phyloP scores from a whole-genome alignment of 2,888 invertebrate genomes.

The Drosophila putrida region DNA sequence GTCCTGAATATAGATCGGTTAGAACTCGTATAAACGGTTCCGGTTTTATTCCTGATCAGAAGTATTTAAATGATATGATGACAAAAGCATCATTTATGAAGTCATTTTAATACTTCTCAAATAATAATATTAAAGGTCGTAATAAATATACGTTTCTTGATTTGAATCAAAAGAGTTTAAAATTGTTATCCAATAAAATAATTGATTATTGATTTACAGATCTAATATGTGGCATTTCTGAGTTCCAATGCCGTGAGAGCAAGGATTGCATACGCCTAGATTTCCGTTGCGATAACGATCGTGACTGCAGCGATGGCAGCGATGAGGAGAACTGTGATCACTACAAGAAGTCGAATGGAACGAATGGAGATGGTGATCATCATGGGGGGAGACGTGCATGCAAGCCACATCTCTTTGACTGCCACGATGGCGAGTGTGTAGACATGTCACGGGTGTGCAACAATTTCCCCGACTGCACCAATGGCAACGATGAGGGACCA shows the following conservation, averaged over 20 bases:
- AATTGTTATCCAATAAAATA: no score
- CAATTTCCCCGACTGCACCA: constrained; percentile 88
- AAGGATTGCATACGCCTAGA: constrained; percentile 87
- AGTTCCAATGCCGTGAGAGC: constrained; percentile 89
- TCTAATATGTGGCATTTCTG: constrained; percentile 87
- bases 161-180: no score
- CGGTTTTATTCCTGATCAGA: no score
- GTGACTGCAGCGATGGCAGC: constrained; percentile 90
- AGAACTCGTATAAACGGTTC: no score
- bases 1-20: no score
- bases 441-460: constrained; percentile 89
- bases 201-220: no score
- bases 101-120: no score
- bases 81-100: no score
- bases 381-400: constrained; percentile 64
- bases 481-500: constrained; percentile 90
- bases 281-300: constrained; percentile 88
- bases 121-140: no score
- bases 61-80: no score
- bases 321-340: constrained; percentile 89
- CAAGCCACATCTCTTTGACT: constrained; percentile 86
- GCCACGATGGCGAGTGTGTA: constrained; percentile 89
- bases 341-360: constrained; percentile 48
- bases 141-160: no score
- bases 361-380: constrained; percentile 4